These are phyloP conservation scores for Tautogolabrus adspersus DNA, from an alignment of 2,113 vertebrate species.

Conservation along the genomic window DNA sequence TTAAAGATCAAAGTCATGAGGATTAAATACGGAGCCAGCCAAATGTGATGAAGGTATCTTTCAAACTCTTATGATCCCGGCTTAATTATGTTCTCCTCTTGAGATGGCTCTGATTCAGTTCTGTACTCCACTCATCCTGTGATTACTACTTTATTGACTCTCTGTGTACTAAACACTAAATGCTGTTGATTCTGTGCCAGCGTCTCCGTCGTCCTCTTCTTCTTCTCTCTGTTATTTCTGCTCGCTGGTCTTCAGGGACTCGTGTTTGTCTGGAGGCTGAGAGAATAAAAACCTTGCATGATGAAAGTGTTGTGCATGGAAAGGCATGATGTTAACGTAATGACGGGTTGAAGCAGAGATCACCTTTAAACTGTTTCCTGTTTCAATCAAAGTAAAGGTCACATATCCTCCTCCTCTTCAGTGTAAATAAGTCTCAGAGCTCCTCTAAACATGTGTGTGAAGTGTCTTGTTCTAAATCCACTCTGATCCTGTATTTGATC, in stretches of 20 bases:
- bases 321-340: not conserved
- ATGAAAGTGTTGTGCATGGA: constrained; percentile 9
- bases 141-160: constrained; percentile 17
- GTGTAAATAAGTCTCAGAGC: too few species aligned
- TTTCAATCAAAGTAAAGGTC: too few species aligned
- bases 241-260: constrained; percentile 6
- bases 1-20: not conserved
- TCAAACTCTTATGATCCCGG: not conserved
- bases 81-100: constrained; percentile 11
- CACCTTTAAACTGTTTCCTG: not conserved
- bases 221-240: not conserved
- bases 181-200: constrained; percentile 2
- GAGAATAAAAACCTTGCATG: not conserved
- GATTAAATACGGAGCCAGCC: not conserved
- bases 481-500: too few species aligned
- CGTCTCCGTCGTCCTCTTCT: not conserved
- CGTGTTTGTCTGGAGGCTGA: constrained; percentile 30
- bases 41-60: not conserved
- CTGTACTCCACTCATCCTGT: not conserved
- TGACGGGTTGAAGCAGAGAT: not conserved
- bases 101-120: not conserved
- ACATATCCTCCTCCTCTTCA: too few species aligned
- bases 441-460: too few species aligned
- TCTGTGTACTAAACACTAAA: constrained; percentile 8
- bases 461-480: too few species aligned